These are phyloP conservation scores for Lepus townsendii DNA, from an alignment of 2,797 vertebrate species.

Conservation along the genomic window DNA sequence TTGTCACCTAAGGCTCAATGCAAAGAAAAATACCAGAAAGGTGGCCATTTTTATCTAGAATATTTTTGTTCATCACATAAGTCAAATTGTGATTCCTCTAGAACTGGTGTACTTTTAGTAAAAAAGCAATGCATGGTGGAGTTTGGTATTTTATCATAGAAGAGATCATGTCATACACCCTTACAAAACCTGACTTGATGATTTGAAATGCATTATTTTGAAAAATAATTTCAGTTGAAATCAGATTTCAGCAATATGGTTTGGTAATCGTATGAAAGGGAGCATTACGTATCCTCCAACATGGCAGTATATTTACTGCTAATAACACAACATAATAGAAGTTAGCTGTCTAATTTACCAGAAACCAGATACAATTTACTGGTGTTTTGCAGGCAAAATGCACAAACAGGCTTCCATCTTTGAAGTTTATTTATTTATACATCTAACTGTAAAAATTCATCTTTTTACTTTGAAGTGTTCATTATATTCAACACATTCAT, in stretches of 20 bases:
- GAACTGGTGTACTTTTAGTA: slow-evolving; percentile 37
- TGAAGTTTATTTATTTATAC: slow-evolving; percentile 61
- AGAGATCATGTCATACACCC: slow-evolving; percentile 50
- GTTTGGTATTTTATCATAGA: slow-evolving; percentile 62
- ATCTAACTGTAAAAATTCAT: slow-evolving; percentile 67
- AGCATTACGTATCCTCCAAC: slow-evolving; percentile 76
- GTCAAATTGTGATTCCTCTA: slow-evolving; percentile 64
- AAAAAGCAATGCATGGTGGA: slow-evolving; percentile 45
- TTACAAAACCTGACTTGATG: slow-evolving; percentile 68
- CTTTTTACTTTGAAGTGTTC: slow-evolving; percentile 78
- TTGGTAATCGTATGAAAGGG: slow-evolving; percentile 71
- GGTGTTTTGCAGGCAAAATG: not conserved
- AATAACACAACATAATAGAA: slow-evolving; percentile 56
- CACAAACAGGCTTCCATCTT: not conserved
- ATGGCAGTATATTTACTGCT: slow-evolving; percentile 71
- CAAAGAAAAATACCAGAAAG: slow-evolving; percentile 18
- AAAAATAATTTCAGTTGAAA: slow-evolving; percentile 63
- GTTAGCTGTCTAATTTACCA: slow-evolving; percentile 43
- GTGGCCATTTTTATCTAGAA: slow-evolving; percentile 18
- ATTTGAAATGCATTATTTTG: slow-evolving; percentile 71
- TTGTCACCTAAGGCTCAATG: not conserved
- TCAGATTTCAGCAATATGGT: slow-evolving; percentile 65
- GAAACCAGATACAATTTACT: slow-evolving; percentile 67
- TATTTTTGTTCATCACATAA: not conserved
- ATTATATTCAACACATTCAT: slow-evolving; percentile 57